Percentiles rank a stretch among this genome's conserved stretches.
These are phyloP conservation scores for Euclidia mi DNA, from an alignment of 2,888 invertebrate species.

Conservation along the genomic window DNA sequence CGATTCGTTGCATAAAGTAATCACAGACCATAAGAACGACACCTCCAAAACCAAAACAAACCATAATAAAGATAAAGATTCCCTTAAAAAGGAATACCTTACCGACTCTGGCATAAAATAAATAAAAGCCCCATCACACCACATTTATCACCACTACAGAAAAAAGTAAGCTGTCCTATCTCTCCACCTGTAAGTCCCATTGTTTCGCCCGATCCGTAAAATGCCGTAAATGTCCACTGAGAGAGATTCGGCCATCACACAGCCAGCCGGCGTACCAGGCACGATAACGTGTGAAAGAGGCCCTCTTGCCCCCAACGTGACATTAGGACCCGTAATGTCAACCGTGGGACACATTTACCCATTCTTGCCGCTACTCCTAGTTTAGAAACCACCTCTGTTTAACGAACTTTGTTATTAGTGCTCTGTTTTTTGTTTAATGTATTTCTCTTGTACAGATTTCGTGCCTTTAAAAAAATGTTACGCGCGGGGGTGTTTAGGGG, in stretches of 20 bases:
- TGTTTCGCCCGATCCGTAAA: constrained; percentile 42
- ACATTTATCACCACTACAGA: constrained; percentile 1
- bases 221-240: constrained; percentile 44
- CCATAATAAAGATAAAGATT: background rate
- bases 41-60: too few species aligned
- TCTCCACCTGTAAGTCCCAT: constrained; percentile 36
- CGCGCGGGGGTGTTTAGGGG: constrained; percentile 36
- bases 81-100: background rate
- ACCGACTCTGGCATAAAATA: background rate
- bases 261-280: constrained; percentile 41
- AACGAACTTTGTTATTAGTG: constrained; percentile 61
- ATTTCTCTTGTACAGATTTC: constrained; percentile 53
- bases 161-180: constrained; percentile 21
- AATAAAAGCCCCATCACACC: background rate
- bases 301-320: constrained; percentile 50
- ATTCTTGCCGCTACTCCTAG: constrained; percentile 50
- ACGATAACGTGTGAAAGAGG: constrained; percentile 59
- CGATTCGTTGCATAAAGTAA: too few species aligned
- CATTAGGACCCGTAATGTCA: constrained; percentile 57
- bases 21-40: too few species aligned
- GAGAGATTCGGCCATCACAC: constrained; percentile 53
- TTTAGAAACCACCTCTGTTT: constrained; percentile 52
- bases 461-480: constrained; percentile 34
- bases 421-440: constrained; percentile 56
- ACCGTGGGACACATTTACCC: constrained; percentile 60